These are phyloP conservation scores for Clepsis dumicolana DNA, from an alignment of 2,888 invertebrate genomes.

Conservation along the genomic window DNA sequence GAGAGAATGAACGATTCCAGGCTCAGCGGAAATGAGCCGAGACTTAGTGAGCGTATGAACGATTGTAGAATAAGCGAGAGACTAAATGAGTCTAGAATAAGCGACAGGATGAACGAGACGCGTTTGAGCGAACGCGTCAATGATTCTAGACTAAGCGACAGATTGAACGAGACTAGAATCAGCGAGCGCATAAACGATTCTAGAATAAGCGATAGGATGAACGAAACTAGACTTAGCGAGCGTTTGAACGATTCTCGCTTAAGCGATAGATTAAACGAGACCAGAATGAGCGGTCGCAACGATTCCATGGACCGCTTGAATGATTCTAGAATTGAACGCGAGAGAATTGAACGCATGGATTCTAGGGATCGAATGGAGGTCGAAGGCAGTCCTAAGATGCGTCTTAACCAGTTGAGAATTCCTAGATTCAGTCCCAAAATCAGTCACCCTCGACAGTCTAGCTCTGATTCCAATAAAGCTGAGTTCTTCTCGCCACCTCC, in stretches of 20 bases:
- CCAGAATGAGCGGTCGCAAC: slow-evolving; percentile 61
- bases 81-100: slow-evolving; percentile 52
- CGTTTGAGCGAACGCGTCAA: slow-evolving; percentile 24
- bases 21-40: slow-evolving; percentile 46
- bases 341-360: slow-evolving; percentile 15
- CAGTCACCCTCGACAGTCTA: slow-evolving; percentile 65
- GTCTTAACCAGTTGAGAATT: slow-evolving; percentile 71
- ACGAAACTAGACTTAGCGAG: slow-evolving; percentile 51
- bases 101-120: slow-evolving; percentile 36
- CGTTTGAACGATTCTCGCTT: slow-evolving; percentile 54
- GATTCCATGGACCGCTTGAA: slow-evolving; percentile 52
- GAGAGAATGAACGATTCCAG: slow-evolving; percentile 42
- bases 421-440: slow-evolving; percentile 60
- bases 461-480: slow-evolving; percentile 63
- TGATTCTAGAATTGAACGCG: slow-evolving; percentile 56
- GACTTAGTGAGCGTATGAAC: slow-evolving; percentile 45
- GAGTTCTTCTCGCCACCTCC: slow-evolving; percentile 70
- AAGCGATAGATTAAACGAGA: slow-evolving; percentile 51
- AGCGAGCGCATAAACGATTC: slow-evolving; percentile 56
- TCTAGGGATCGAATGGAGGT: slow-evolving; percentile 58
- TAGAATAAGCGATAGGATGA: slow-evolving; percentile 54
- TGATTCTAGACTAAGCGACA: slow-evolving; percentile 33
- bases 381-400: slow-evolving; percentile 74
- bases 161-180: slow-evolving; percentile 38
- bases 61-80: slow-evolving; percentile 47